Percentiles rank a stretch among this genome's conserved stretches.
Evolutionary conservation across 1,140 invertebrate genomes (phyloP).

Genomic region (Drosophila albomicans): DNA sequence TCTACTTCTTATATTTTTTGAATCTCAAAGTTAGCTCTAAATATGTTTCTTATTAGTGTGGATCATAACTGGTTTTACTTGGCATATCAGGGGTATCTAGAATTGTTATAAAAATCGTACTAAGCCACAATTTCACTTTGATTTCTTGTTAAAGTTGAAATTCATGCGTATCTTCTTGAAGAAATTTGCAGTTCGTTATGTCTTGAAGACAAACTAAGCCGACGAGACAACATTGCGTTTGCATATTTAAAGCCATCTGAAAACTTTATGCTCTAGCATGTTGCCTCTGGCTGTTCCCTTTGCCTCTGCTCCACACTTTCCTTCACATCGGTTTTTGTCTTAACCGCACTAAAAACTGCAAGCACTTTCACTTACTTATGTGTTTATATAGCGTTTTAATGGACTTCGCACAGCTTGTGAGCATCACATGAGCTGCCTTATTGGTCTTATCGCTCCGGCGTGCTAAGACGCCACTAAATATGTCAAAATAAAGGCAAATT

Average conservation of each 20-base stretch:
- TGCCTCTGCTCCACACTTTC: background rate
- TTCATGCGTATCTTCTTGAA: no score
- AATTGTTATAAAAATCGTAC: no score
- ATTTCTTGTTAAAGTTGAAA: no score
- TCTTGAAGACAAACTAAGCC: background rate
- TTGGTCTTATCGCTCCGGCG: slow-evolving; percentile 55
- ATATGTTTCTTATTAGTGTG: no score
- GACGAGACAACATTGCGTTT: background rate
- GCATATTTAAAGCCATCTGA: background rate
- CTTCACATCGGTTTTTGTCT: no score
- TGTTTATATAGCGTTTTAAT: slow-evolving; percentile 65
- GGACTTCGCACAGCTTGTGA: slow-evolving; percentile 46
- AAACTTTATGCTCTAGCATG: background rate
- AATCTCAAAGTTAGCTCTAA: no score
- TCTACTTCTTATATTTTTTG: no score
- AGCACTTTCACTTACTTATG: slow-evolving; percentile 41
- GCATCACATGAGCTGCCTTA: slow-evolving; percentile 41
- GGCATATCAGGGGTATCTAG: no score
- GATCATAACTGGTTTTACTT: no score
- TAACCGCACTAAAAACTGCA: background rate
- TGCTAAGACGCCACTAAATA: slow-evolving; percentile 67
- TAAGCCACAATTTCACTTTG: no score
- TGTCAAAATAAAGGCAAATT: slow-evolving; percentile 81
- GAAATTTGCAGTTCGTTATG: background rate
- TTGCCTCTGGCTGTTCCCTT: background rate